A percentile compares a stretch with the other conserved stretches of the same genome.
These are phyloP conservation scores for Scomber japonicus DNA, from an alignment of 2,113 vertebrate species.

Conservation along the genomic window DNA sequence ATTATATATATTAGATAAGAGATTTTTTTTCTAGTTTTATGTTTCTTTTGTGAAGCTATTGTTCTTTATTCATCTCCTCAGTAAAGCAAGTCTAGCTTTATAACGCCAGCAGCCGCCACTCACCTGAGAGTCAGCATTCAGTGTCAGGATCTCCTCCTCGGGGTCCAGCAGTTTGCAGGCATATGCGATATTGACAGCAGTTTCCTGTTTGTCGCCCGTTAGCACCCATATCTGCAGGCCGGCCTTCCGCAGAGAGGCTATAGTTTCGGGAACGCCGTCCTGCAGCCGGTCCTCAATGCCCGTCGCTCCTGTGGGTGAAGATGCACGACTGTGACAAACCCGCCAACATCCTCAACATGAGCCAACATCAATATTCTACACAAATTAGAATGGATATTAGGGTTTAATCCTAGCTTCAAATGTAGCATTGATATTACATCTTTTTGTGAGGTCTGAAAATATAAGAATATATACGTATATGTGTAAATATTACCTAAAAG, in stretches of 20 bases:
- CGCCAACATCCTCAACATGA: background rate
- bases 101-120: background rate
- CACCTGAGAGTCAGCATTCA: constrained; percentile 95
- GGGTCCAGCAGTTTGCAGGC: constrained; percentile 96
- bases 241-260: constrained; percentile 90
- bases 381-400: background rate
- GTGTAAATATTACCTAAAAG: constrained; percentile 88
- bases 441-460: background rate
- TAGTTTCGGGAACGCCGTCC: constrained; percentile 96
- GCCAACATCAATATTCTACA: background rate
- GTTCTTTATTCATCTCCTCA: no score
- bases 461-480: background rate
- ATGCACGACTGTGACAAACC: background rate
- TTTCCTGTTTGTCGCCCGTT: constrained; percentile 98
- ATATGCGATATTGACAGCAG: constrained; percentile 95
- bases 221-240: constrained; percentile 98
- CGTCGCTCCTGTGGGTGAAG: constrained; percentile 88
- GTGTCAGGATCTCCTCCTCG: constrained; percentile 92
- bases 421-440: background rate
- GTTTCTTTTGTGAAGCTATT: no score
- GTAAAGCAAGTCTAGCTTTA: background rate
- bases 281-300: constrained; percentile 97
- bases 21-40: no score
- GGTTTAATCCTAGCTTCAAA: background rate
- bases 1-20: no score